Percentiles rank a stretch among this genome's conserved stretches.
These are phyloP conservation scores for Eulithis prunata DNA, from an alignment of 2,888 invertebrate genomes.

Conservation along the genomic window DNA sequence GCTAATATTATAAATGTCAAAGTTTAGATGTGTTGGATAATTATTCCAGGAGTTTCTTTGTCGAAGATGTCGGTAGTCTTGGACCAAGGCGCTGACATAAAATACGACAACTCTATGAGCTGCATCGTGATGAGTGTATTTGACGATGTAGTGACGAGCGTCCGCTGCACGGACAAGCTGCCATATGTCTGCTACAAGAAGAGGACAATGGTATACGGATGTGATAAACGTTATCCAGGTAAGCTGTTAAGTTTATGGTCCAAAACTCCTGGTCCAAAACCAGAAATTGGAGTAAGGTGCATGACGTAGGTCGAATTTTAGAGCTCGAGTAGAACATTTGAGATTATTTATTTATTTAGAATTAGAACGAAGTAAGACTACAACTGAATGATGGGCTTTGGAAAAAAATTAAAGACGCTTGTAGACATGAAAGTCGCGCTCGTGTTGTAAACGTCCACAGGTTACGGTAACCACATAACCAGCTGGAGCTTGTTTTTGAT, in stretches of 20 bases:
- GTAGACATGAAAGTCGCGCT: too few species aligned
- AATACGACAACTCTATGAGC: background rate
- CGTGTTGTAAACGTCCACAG: too few species aligned
- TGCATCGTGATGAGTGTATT: conserved; percentile 1
- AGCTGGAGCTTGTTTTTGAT: too few species aligned
- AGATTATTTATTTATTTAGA: too few species aligned
- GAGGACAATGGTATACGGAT: background rate
- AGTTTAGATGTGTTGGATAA: background rate
- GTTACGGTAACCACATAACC: too few species aligned
- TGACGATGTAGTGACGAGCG: background rate
- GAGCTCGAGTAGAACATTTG: too few species aligned
- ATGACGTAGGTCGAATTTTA: too few species aligned
- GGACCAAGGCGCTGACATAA: background rate
- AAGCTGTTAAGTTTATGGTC: background rate
- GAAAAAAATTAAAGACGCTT: too few species aligned
- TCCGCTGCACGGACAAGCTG: background rate
- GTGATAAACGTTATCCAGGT: conserved; percentile 8
- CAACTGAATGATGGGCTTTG: too few species aligned
- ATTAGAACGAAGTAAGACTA: too few species aligned
- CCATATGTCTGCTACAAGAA: conserved; percentile 15
- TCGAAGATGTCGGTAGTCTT: conserved; percentile 7
- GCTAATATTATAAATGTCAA: too few species aligned
- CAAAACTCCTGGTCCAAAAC: too few species aligned
- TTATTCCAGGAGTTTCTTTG: conserved; percentile 2
- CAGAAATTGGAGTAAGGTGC: background rate